phyloP scores from a whole-genome alignment of 2,888 invertebrate species.

The Diarsia brunnea region DNA sequence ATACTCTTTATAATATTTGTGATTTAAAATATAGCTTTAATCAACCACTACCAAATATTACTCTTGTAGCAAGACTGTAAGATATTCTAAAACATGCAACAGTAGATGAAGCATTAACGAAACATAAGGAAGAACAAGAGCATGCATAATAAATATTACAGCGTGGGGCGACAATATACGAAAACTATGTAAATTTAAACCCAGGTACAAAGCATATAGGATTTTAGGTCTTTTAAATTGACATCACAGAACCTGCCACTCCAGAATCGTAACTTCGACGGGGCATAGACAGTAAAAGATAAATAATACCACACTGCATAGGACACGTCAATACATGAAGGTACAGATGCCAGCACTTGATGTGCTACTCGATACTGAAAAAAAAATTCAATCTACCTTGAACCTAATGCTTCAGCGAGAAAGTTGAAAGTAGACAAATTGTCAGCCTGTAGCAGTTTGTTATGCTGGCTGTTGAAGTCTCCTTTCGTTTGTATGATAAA shows the following conservation, averaged over 20 bases:
- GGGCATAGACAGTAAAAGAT: neutral
- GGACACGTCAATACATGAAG: neutral
- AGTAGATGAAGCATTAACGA: neutral
- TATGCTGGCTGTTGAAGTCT: neutral
- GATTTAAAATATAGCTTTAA: neutral
- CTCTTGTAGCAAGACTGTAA: slow-evolving; percentile 4
- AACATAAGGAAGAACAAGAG: slow-evolving; percentile 13
- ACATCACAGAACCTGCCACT: neutral
- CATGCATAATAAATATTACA: neutral
- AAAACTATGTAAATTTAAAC: slow-evolving; percentile 18
- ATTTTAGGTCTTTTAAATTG: neutral
- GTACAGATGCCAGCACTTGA: neutral
- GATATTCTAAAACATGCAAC: slow-evolving; percentile 2
- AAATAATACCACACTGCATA: neutral
- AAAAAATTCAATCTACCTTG: too few relatives aligned
- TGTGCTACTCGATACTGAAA: too few relatives aligned
- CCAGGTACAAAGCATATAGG: neutral
- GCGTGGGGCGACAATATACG: neutral
- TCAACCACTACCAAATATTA: neutral
- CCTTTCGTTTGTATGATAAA: neutral
- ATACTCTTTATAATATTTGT: neutral
- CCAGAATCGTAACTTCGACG: neutral
- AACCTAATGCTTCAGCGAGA: too few relatives aligned
- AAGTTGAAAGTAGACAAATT: too few relatives aligned
- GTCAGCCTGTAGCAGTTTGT: too few relatives aligned